These are phyloP conservation scores for Bombus waltoni DNA, from an alignment of 1,140 invertebrate genomes.

Conservation along the genomic window DNA sequence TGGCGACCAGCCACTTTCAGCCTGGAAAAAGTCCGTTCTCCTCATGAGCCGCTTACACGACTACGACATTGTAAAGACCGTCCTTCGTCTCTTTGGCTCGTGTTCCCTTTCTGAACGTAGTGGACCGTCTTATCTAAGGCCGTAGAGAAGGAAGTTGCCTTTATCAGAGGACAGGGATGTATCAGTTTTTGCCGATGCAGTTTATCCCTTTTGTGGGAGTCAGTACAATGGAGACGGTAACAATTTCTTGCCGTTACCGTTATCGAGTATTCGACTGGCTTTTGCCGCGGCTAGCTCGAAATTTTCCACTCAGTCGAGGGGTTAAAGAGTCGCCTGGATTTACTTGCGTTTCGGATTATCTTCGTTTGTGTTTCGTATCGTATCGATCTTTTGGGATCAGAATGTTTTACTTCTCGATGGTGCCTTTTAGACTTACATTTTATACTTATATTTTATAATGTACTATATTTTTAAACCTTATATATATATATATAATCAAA, in stretches of 20 bases:
- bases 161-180: conserved; percentile 58
- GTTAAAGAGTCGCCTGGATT: not conserved
- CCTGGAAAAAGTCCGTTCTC: conserved; percentile 42
- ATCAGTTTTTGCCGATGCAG: conserved; percentile 59
- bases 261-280: conserved; percentile 4
- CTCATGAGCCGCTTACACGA: conserved; percentile 56
- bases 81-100: conserved; percentile 13
- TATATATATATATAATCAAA: not conserved
- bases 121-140: conserved; percentile 52
- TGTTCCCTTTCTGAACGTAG: conserved; percentile 35
- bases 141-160: conserved; percentile 24
- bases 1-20: conserved; percentile 38
- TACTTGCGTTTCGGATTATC: not conserved
- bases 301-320: not conserved
- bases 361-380: not conserved
- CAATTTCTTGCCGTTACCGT: conserved; percentile 31
- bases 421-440: not conserved
- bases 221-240: conserved; percentile 29
- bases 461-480: not conserved
- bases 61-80: conserved; percentile 23
- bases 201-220: conserved; percentile 44
- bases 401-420: too few species aligned
- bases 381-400: not conserved
- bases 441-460: not conserved
- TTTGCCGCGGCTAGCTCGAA: not conserved